Evolutionary conservation across 2,113 vertebrate species (phyloP).

Genomic region (Pteruthius melanotis): DNA sequence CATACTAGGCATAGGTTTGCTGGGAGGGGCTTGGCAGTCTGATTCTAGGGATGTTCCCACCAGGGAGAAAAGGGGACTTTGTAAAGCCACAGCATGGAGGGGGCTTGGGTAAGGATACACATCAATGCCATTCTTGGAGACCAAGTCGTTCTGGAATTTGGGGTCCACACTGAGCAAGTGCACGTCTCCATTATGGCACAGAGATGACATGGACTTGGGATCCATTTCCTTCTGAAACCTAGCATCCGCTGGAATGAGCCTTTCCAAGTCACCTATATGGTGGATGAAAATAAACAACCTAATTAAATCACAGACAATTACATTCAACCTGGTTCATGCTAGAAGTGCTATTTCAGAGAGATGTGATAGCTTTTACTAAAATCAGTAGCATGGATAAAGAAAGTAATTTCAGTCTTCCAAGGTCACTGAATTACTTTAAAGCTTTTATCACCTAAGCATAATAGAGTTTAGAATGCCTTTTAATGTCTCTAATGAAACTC

Average conservation of each 20-base stretch:
- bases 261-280: slow-evolving; percentile 86
- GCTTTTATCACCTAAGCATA: neutral
- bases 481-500: neutral
- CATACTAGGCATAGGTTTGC: neutral
- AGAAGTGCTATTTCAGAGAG: neutral
- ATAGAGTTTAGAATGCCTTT: neutral
- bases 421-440: neutral
- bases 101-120: slow-evolving; percentile 92
- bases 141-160: slow-evolving; percentile 84
- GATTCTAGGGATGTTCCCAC: slow-evolving; percentile 24
- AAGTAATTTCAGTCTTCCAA: neutral
- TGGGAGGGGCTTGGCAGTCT: neutral
- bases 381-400: neutral
- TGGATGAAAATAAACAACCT: neutral
- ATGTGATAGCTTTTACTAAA: neutral
- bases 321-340: neutral
- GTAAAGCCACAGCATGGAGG: slow-evolving; percentile 90
- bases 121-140: slow-evolving; percentile 82
- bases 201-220: slow-evolving; percentile 9
- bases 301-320: slow-evolving; percentile 24
- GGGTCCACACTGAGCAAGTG: slow-evolving; percentile 67
- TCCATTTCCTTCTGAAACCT: slow-evolving; percentile 68
- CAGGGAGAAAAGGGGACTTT: slow-evolving; percentile 88
- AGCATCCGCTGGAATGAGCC: slow-evolving; percentile 57
- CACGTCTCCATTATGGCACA: slow-evolving; percentile 25